Conservation (phyloP, 2,113 vertebrate genomes). For the human region DNA sequence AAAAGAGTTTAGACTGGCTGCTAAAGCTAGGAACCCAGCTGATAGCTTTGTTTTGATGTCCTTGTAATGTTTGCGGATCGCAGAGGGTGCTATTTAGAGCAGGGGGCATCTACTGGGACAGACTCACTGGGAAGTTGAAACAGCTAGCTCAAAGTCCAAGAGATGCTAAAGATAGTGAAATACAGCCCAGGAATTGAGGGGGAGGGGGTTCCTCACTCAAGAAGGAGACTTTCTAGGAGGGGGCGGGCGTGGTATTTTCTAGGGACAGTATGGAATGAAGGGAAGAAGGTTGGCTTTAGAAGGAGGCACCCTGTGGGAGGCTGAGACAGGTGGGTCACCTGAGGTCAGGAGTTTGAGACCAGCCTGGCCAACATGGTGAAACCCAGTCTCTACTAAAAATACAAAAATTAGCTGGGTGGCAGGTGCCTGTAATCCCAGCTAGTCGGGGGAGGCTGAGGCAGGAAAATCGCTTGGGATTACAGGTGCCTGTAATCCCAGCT, state of each 20-base stretch:
- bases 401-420: no score
- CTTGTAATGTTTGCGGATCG: slow-evolving; percentile 58
- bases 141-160: background rate
- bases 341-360: no score
- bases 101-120: background rate
- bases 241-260: background rate
- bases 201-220: background rate
- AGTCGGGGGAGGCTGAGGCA: no score
- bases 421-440: no score
- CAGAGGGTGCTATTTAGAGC: slow-evolving; percentile 40
- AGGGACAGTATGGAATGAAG: background rate
- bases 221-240: background rate
- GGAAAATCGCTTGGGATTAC: no score
- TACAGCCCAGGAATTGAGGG: background rate
- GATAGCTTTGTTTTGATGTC: slow-evolving; percentile 76
- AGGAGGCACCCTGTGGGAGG: background rate
- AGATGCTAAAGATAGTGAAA: background rate
- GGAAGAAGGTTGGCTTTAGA: background rate
- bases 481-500: no score
- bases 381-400: no score
- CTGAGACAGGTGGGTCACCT: no score
- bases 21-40: slow-evolving; percentile 25
- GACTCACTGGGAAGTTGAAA: slow-evolving; percentile 19
- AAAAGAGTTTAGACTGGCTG: slow-evolving; percentile 34
- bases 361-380: no score